Evolutionary conservation across 2,113 vertebrate genomes (phyloP).

Genomic region (Variabilichromis moorii): DNA sequence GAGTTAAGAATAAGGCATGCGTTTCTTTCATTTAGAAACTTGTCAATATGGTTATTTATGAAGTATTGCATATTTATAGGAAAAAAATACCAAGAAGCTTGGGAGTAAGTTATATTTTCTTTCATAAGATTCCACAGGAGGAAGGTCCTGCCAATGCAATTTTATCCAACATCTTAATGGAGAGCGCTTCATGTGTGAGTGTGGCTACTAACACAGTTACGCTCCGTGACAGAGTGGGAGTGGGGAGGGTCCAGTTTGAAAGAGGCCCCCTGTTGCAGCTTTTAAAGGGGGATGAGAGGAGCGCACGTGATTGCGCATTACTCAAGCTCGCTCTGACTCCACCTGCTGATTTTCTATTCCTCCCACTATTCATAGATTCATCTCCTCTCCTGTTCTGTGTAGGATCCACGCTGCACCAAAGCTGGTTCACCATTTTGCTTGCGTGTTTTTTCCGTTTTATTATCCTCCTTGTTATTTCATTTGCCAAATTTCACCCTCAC

Average conservation of each 20-base stretch:
- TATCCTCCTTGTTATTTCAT: background rate
- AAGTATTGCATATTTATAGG: background rate
- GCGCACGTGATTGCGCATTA: background rate
- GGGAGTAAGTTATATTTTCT: background rate
- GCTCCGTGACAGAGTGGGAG: background rate
- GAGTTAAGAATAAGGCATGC: background rate
- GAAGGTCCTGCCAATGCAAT: background rate
- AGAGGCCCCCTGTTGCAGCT: background rate
- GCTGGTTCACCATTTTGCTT: background rate
- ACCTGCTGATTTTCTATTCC: background rate
- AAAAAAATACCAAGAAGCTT: background rate
- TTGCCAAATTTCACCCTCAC: background rate
- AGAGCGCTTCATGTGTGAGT: background rate
- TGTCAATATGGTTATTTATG: background rate
- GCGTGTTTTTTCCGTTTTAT: rapidly evolving
- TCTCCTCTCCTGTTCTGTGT: background rate
- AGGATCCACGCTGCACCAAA: background rate
- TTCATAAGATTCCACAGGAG: background rate
- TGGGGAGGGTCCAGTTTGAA: background rate
- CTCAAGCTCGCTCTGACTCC: background rate
- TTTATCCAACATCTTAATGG: background rate
- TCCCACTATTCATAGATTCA: background rate
- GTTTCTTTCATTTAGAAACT: background rate
- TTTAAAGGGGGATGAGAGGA: background rate
- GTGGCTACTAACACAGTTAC: background rate